Evolutionary conservation across 2,113 vertebrate genomes (phyloP).

Genomic region (Melanotaenia duboulayi): DNA sequence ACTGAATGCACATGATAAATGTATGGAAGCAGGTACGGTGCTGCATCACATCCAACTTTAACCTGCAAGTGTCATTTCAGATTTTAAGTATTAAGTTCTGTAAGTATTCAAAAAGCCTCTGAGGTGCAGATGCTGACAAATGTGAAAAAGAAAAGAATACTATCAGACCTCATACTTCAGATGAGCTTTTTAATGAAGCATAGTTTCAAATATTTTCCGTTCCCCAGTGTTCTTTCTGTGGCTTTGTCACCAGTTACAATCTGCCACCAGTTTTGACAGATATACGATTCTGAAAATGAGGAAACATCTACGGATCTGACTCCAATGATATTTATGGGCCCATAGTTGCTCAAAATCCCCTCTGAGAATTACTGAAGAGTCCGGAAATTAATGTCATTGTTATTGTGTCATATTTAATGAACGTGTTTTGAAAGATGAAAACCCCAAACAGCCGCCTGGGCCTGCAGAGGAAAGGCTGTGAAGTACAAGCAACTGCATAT

Average conservation of each 20-base stretch:
- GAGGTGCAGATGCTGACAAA: not conserved
- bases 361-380: constrained; percentile 44
- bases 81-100: not conserved
- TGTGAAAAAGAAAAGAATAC: not conserved
- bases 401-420: constrained; percentile 74
- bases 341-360: constrained; percentile 39
- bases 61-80: not conserved
- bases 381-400: constrained; percentile 57
- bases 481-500: not conserved
- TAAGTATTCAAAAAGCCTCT: not conserved
- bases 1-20: constrained; percentile 1
- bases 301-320: not conserved
- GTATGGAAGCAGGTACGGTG: not conserved
- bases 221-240: constrained; percentile 2
- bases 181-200: not conserved
- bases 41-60: not conserved
- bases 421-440: constrained; percentile 68
- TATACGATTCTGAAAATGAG: not conserved
- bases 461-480: constrained; percentile 47
- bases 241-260: no score
- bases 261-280: constrained; percentile 29
- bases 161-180: not conserved
- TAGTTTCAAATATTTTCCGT: not conserved
- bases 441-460: constrained; percentile 50
- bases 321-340: constrained; percentile 45